A percentile compares a stretch with the other conserved stretches of the same genome.
Conservation (phyloP, 2,797 vertebrate genomes). For the Steatocranus sp. region DNA sequence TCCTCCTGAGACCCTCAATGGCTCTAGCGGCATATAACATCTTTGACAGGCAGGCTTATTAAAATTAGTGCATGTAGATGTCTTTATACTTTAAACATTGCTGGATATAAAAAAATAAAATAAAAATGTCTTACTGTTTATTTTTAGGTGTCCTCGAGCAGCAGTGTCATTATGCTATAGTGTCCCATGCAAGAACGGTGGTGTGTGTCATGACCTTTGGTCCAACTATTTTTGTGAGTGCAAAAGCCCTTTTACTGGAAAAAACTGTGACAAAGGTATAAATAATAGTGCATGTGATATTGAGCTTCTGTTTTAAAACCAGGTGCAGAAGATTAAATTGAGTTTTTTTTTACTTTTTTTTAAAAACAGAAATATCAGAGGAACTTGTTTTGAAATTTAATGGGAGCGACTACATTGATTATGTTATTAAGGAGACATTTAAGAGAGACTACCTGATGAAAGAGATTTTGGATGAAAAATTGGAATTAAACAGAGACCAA, state of each 20-base stretch:
- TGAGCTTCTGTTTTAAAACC: background rate
- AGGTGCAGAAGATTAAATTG: background rate
- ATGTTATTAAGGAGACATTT: slow-evolving; percentile 73
- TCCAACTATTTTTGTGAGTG: slow-evolving; percentile 73
- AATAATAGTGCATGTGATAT: background rate
- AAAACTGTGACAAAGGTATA: slow-evolving; percentile 67
- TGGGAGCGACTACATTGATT: slow-evolving; percentile 67
- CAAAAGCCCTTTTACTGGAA: slow-evolving; percentile 64
- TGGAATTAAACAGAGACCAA: slow-evolving; percentile 1
- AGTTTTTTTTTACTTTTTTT: background rate
- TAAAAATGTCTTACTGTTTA: background rate
- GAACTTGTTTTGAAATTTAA: slow-evolving; percentile 62
- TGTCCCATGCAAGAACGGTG: slow-evolving; percentile 68
- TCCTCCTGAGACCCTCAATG: slow-evolving; percentile 56
- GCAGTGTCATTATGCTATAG: slow-evolving; percentile 50
- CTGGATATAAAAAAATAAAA: background rate
- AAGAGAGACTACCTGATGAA: slow-evolving; percentile 67
- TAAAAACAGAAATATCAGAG: slow-evolving; percentile 60
- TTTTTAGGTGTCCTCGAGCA: slow-evolving; percentile 66
- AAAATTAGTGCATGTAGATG: background rate
- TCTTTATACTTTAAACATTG: background rate
- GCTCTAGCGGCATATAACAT: slow-evolving; percentile 65
- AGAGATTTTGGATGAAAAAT: slow-evolving; percentile 8
- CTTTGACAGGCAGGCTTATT: slow-evolving; percentile 53
- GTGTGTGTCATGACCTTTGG: slow-evolving; percentile 74